Base-by-base conservation (phyloP, 2,113 vertebrate genomes). In the Pyxicephalus adspersus region DNA sequence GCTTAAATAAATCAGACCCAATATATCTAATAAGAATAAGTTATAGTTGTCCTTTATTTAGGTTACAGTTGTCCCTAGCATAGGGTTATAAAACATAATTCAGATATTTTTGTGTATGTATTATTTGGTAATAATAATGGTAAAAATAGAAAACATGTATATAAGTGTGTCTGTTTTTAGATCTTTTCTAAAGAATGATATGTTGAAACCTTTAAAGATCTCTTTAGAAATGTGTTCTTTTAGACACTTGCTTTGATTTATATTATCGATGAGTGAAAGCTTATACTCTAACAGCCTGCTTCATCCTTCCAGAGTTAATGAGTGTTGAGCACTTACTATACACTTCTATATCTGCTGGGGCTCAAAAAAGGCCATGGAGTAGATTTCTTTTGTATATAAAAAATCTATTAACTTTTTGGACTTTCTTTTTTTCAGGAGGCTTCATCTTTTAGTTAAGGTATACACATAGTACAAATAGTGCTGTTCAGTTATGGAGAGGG, bases 391-490 rank as follows among this genome's bases (percentile, higher is more conserved):
- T 71, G 66, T 71, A 72, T 72, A 80, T 72, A 31, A 61, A 71
- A 63, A 52, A n/a, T 38, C 67, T 71, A 70, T 80, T 80, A 80
- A 80, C 65, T 63, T 60, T 80, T 80, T 80, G 77, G 77, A 50
- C 66, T 80, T 25, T 61, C 63, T 57, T 72, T 67, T 63, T 80
- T 80, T 80, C 64, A 38, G 25, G 64, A 72, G 52, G 67, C 57
- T 80, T 64, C 77, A 63, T 28, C 58, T 71, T 80, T 60, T 71
- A 70, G 71, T 80, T 72, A 80, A 71, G 15, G 63, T 80, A 54
- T 61, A 72, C 64, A 15, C n/a, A n/a, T n/a, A n/a, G n/a, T n/a
- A n/a, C n/a, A n/a, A n/a, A n/a, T n/a, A n/a, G n/a, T n/a, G n/a
- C n/a, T n/a, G n/a, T n/a, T n/a, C n/a, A n/a, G n/a, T n/a, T n/a